phyloP scores from a whole-genome alignment of 92 coral and sea anemone species.

The Muricea muricata region DNA sequence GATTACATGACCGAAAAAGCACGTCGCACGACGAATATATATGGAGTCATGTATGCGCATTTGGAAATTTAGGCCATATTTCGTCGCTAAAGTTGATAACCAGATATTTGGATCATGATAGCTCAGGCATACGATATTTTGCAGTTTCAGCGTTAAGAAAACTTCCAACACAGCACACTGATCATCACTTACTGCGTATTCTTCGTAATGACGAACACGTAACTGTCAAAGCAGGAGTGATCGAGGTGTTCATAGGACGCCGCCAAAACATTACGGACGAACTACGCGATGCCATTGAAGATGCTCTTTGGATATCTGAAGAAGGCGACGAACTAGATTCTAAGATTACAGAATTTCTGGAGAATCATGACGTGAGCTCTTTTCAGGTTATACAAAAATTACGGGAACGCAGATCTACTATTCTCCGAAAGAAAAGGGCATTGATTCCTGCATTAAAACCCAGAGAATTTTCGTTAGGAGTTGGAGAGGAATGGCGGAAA shows the following conservation, averaged over 20 bases:
- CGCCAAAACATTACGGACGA: slow-evolving; percentile 67
- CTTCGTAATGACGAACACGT: slow-evolving; percentile 76
- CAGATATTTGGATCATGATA: slow-evolving; percentile 76
- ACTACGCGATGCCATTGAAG: slow-evolving; percentile 69
- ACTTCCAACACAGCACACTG: slow-evolving; percentile 64
- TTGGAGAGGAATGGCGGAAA: slow-evolving; percentile 63
- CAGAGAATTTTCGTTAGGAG: slow-evolving; percentile 75
- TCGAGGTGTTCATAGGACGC: slow-evolving; percentile 80
- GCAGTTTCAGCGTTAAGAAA: slow-evolving; percentile 88
- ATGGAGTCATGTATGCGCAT: slow-evolving; percentile 83
- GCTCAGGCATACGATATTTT: slow-evolving; percentile 80
- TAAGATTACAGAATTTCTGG: slow-evolving; percentile 65
- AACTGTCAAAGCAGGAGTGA: slow-evolving; percentile 81
- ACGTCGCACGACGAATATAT: slow-evolving; percentile 71
- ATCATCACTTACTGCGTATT: slow-evolving; percentile 62
- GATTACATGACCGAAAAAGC: slow-evolving; percentile 62
- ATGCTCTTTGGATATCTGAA: slow-evolving; percentile 76
- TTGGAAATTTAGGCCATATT: slow-evolving; percentile 84
- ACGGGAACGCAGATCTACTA: slow-evolving; percentile 52
- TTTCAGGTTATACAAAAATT: slow-evolving; percentile 62
- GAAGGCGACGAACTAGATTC: slow-evolving; percentile 77
- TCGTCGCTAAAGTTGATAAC: slow-evolving; percentile 68
- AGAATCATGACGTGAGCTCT: slow-evolving; percentile 69
- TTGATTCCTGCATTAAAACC: slow-evolving; percentile 76
- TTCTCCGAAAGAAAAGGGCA: slow-evolving; percentile 78